Conservation (phyloP, 2,888 invertebrate genomes). For the Lacanobia oleracea region DNA sequence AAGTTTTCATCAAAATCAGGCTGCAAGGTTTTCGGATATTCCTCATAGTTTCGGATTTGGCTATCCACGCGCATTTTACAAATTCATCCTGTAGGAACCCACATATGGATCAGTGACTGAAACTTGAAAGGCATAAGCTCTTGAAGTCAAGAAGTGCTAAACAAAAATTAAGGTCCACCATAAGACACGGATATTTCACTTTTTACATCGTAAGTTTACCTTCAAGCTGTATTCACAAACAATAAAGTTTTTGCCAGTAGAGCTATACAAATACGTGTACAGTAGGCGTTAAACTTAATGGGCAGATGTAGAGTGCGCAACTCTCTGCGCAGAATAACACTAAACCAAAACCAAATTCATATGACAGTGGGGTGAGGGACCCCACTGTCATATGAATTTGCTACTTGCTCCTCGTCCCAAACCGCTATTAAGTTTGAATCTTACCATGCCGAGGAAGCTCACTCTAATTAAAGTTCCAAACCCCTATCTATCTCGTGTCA, state of each 20-base stretch:
- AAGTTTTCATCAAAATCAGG: no score
- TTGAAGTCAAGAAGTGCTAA: background rate
- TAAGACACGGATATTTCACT: background rate
- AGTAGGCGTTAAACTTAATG: background rate
- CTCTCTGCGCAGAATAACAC: background rate
- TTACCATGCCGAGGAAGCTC: background rate
- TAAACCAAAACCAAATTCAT: no score
- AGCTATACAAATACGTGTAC: background rate
- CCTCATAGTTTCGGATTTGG: no score
- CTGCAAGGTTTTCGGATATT: no score
- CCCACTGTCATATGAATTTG: background rate
- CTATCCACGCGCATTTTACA: no score
- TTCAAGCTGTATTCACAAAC: conserved; percentile 5
- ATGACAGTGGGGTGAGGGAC: no score
- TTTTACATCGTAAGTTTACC: conserved; percentile 4
- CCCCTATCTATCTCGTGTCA: conserved; percentile 17
- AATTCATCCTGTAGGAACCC: no score
- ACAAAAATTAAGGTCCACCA: background rate
- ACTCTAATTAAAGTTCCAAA: conserved; percentile 47
- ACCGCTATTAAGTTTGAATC: background rate
- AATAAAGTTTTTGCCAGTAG: conserved; percentile 22
- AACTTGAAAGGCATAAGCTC: no score
- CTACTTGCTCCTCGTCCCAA: no score
- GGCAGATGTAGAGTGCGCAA: background rate
- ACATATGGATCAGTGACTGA: background rate